phyloP scores from a whole-genome alignment of 2,888 invertebrate species.

The Heliconius aoede region DNA sequence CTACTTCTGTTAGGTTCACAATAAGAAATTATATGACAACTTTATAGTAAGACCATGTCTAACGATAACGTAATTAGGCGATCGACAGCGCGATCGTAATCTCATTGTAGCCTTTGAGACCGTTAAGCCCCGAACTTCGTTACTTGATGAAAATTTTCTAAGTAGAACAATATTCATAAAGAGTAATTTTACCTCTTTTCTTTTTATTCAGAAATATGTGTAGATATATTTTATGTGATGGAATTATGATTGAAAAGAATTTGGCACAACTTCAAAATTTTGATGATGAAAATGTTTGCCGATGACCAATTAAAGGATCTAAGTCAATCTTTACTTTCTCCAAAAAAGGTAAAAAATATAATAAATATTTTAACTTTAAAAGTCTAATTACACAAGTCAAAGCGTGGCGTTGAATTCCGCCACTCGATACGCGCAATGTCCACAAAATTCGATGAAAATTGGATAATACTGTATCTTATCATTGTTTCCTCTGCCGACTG shows the following conservation, averaged over 20 bases:
- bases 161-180: background rate
- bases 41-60: background rate
- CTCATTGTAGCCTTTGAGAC: conserved; percentile 17
- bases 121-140: conserved; percentile 1
- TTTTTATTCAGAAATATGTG: background rate
- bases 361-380: too few species aligned
- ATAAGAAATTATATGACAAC: background rate
- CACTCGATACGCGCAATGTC: background rate
- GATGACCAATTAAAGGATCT: too few species aligned
- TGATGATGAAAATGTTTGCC: background rate
- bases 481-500: background rate
- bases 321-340: too few species aligned
- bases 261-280: background rate
- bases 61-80: conserved; percentile 12
- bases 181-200: background rate
- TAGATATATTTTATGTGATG: too few species aligned
- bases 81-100: conserved; percentile 16
- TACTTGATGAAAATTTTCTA: conserved; percentile 5
- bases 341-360: too few species aligned
- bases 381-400: too few species aligned
- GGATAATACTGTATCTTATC: background rate
- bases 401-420: too few species aligned
- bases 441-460: background rate
- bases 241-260: background rate
- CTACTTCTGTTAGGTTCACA: background rate